Conservation (phyloP, 2,888 invertebrate genomes). For the Heliconius cydno region DNA sequence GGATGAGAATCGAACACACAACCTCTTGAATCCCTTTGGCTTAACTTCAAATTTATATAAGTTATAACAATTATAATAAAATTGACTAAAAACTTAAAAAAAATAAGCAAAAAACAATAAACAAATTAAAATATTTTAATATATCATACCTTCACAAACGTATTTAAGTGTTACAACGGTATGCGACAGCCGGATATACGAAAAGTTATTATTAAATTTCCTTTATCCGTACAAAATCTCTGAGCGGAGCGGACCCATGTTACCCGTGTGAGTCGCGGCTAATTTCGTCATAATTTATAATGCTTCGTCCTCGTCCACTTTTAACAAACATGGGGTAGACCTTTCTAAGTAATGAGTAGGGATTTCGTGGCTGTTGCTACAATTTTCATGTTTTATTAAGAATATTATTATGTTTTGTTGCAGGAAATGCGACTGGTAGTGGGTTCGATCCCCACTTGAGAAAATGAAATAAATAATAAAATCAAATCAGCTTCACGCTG, state of each 20-base stretch:
- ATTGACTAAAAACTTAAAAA: neutral
- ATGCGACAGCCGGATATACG: conserved; percentile 32
- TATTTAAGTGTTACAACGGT: conserved; percentile 25
- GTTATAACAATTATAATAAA: no score
- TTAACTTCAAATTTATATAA: no score
- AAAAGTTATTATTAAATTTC: conserved; percentile 48
- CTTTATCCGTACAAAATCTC: conserved; percentile 46
- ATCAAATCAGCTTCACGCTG: no score
- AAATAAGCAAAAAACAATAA: neutral
- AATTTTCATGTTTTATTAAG: conserved; percentile 24
- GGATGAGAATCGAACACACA: no score
- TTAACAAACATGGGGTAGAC: conserved; percentile 39
- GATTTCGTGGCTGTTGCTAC: conserved; percentile 33
- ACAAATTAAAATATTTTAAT: neutral
- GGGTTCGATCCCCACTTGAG: no score
- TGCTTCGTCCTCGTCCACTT: conserved; percentile 41
- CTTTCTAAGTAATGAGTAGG: conserved; percentile 42
- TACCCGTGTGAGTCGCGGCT: conserved; percentile 40
- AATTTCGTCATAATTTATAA: conserved; percentile 45
- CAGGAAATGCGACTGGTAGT: no score
- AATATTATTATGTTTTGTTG: conserved; percentile 11
- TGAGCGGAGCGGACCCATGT: conserved; percentile 41
- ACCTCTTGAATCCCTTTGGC: no score
- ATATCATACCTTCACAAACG: conserved; percentile 18
- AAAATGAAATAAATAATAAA: no score